Conservation (phyloP, 1,140 invertebrate genomes). For the Brachionus koreanus region DNA sequence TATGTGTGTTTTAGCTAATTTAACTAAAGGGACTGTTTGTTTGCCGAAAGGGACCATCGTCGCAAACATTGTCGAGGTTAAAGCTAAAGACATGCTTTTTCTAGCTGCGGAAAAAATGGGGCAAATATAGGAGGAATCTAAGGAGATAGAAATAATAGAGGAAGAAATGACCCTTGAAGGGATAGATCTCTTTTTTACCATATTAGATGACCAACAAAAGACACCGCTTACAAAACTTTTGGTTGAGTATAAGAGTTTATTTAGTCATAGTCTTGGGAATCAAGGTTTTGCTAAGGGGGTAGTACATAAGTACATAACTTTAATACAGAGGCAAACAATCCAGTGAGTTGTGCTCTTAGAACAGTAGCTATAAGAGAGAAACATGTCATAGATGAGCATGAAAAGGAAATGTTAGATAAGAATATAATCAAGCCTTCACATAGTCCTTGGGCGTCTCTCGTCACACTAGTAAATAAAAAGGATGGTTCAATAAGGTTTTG, state of each 20-base stretch:
- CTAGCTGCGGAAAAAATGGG: not conserved
- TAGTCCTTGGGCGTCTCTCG: slow-evolving; percentile 34
- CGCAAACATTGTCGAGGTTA: not conserved
- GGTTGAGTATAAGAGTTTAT: not conserved
- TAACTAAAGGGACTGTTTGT: no score
- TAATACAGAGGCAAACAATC: not conserved
- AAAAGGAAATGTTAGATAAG: slow-evolving; percentile 5
- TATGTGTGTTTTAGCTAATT: no score
- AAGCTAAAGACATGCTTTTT: not conserved
- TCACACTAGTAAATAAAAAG: no score
- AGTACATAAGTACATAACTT: slow-evolving; percentile 14
- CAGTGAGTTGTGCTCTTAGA: no score
- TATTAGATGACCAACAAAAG: not conserved
- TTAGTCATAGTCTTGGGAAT: no score
- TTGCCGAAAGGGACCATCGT: no score
- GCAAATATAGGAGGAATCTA: not conserved
- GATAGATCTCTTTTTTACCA: not conserved
- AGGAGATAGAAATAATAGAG: not conserved
- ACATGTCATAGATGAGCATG: not conserved
- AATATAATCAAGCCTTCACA: not conserved
- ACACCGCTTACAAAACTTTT: not conserved
- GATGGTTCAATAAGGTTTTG: no score
- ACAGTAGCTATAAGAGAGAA: no score
- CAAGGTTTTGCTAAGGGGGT: no score
- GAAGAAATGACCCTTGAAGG: not conserved